These are phyloP conservation scores for Tonatia bakeri DNA, from an alignment of 2,113 vertebrate species.

Conservation along the genomic window DNA sequence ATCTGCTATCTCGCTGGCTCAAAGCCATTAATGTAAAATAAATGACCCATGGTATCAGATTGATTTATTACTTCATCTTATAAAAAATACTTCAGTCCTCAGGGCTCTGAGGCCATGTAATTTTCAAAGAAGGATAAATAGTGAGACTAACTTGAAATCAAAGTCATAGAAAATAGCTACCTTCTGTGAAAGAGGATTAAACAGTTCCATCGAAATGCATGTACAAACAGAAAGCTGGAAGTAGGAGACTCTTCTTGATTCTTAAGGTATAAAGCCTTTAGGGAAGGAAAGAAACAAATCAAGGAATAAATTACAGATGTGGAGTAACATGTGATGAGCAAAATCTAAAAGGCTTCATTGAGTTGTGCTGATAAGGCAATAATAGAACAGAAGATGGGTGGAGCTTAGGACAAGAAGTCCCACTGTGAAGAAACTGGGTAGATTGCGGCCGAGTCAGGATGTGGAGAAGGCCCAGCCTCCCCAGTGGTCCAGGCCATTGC, in stretches of 20 bases:
- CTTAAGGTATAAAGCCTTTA: background rate
- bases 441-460: background rate
- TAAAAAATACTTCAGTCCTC: conserved; percentile 35
- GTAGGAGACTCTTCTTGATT: background rate
- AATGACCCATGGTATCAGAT: conserved; percentile 34
- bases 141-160: conserved; percentile 48
- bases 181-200: conserved; percentile 30
- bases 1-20: conserved; percentile 36
- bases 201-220: background rate
- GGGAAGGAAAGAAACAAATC: background rate
- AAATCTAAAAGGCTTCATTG: background rate
- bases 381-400: background rate
- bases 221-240: background rate
- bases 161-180: conserved; percentile 32
- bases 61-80: conserved; percentile 65
- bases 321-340: background rate
- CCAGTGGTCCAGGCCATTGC: background rate
- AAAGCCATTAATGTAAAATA: conserved; percentile 60
- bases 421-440: background rate
- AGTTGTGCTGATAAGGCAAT: background rate
- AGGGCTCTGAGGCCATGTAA: background rate
- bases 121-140: conserved; percentile 56
- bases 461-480: background rate
- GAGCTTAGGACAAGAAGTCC: background rate
- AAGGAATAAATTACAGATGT: background rate